Evolutionary conservation across 1,140 invertebrate genomes (phyloP).

Genomic region (Eriocheir sinensis): DNA sequence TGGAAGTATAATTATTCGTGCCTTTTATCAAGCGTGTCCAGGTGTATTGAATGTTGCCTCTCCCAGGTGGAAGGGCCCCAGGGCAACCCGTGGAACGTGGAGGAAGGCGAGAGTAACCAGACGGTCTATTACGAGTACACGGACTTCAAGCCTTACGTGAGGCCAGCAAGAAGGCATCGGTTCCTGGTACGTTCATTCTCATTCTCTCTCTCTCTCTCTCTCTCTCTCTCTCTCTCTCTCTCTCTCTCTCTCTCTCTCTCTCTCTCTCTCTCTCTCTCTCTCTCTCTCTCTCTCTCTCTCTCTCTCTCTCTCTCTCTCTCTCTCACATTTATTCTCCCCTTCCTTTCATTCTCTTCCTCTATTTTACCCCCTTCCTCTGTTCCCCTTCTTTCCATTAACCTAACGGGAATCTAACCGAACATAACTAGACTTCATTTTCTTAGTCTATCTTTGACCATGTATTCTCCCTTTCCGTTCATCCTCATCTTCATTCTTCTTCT

Average conservation of each 20-base stretch:
- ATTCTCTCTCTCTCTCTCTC: too few relatives aligned
- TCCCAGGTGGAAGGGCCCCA: neutral
- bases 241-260: too few relatives aligned
- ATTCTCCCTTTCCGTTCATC: too few relatives aligned
- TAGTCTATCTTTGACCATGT: too few relatives aligned
- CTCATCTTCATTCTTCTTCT: too few relatives aligned
- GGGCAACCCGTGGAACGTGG: constrained; percentile 50
- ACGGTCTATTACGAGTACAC: constrained; percentile 54
- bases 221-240: too few relatives aligned
- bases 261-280: too few relatives aligned
- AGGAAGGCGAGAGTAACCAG: neutral
- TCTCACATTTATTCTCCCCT: neutral
- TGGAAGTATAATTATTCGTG: too few relatives aligned
- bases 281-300: too few relatives aligned
- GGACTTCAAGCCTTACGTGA: constrained; percentile 53
- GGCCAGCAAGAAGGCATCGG: neutral
- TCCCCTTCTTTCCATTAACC: neutral
- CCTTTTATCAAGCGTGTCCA: too few relatives aligned
- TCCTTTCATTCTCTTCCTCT: neutral
- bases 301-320: neutral
- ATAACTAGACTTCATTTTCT: too few relatives aligned
- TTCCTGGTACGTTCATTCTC: constrained; percentile 36
- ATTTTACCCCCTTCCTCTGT: neutral
- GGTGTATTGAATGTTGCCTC: neutral
- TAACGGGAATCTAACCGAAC: neutral